These are phyloP conservation scores for Marisa cornuarietis DNA, from an alignment of 1,140 invertebrate species.

Conservation along the genomic window DNA sequence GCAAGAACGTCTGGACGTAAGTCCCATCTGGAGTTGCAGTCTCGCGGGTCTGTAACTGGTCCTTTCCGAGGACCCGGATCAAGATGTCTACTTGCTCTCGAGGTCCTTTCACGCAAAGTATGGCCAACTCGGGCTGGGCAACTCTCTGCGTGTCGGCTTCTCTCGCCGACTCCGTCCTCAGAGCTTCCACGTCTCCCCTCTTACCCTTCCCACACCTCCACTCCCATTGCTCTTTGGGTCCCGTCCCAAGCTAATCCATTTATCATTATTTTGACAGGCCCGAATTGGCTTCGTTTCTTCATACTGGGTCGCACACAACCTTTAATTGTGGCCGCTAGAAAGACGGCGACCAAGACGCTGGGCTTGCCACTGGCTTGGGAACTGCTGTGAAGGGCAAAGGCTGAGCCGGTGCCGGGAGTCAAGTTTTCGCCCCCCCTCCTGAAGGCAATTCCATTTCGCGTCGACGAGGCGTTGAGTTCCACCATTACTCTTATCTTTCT, in stretches of 20 bases:
- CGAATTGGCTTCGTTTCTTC: conserved; percentile 25
- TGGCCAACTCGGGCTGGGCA: no score
- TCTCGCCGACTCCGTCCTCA: background rate
- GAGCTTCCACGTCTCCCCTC: background rate
- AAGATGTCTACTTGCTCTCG: no score
- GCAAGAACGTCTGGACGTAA: no score
- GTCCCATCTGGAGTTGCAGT: no score
- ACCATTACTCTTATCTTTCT: background rate
- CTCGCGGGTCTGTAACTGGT: no score
- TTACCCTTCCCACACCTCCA: background rate
- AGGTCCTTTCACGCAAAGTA: no score
- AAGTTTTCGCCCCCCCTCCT: background rate
- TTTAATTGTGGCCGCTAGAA: conserved; percentile 26
- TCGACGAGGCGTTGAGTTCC: background rate
- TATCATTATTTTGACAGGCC: conserved; percentile 28
- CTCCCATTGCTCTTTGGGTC: background rate
- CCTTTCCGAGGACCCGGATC: no score
- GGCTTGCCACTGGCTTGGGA: background rate
- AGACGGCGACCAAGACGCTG: background rate
- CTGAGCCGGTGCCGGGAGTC: background rate
- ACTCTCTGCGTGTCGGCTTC: background rate
- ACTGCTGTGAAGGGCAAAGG: background rate
- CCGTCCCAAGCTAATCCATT: conserved; percentile 20
- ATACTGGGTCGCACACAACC: conserved; percentile 9
- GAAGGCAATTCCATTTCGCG: background rate